A percentile compares a stretch with the other conserved stretches of the same genome.
phyloP scores from a whole-genome alignment of 2,113 vertebrate genomes.

The Neolamprologus ventralis region DNA sequence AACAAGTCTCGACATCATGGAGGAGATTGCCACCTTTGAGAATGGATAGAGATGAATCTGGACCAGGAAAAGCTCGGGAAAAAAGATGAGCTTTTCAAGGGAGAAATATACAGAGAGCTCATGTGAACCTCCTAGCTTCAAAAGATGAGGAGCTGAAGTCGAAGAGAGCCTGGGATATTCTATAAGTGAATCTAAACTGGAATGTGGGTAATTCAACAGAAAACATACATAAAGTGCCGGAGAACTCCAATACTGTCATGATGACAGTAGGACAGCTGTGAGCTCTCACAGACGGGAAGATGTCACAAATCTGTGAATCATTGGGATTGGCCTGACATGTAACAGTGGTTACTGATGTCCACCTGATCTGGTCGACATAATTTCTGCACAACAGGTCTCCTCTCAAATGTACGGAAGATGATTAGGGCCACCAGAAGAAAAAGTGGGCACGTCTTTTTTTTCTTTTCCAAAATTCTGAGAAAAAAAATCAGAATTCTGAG shows the following conservation, averaged over 20 bases:
- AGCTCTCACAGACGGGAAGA: background rate
- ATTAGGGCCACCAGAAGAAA: background rate
- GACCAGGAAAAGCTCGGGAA: background rate
- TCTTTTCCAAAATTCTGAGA: background rate
- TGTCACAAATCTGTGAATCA: background rate
- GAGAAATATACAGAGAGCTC: background rate
- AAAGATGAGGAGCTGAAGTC: background rate
- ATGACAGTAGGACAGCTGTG: background rate
- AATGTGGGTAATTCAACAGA: background rate
- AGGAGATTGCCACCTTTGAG: background rate
- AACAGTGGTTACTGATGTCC: background rate
- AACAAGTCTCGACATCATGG: background rate
- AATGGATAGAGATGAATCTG: background rate
- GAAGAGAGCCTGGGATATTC: background rate
- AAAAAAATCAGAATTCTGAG: background rate
- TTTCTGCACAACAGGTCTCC: background rate
- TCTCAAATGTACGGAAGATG: background rate
- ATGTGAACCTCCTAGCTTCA: background rate
- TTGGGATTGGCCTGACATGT: background rate
- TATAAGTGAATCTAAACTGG: background rate
- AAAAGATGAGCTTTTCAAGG: background rate
- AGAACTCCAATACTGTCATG: background rate
- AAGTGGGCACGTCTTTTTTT: background rate
- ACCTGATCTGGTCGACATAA: background rate
- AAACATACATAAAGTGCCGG: background rate